Evolutionary conservation across 2,888 invertebrate species (phyloP), one percentile per base, ranked within the genome.

Genomic region (Drosophila borborema): DNA sequence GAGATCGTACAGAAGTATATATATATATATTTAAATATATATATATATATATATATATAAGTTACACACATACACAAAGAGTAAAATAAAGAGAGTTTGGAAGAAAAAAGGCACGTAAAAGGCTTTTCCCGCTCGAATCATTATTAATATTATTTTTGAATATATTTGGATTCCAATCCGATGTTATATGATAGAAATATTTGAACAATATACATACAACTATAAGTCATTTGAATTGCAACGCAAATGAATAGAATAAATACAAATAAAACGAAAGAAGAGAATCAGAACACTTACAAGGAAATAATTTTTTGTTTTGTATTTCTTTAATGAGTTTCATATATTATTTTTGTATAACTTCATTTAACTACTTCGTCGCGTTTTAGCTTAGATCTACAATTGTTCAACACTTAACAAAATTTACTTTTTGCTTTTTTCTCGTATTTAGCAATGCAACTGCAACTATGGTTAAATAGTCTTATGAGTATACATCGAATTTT

Each of bases 131-230:
- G 71, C 65, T 65, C 55, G 28, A 72, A 72, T 45, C 60, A 64
- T 38, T 55, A n/a, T 51, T 18, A 64, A 43, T 20, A 36, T 51
- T 6, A 2, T 20, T 45, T 20, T 55, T 55, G 2, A 16, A 18
- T n/a, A 55, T 41, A 20, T 28, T 41, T 55, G 18, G n/a, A 43
- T 36, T 51, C 43, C 28, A 46, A 77, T 73, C 55, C 56, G 60
- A 43, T 49, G 64, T 58, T 5, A 60, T 74, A 89, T 91, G 90
- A 90, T 90, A 90, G 90, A 90, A 90, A 90, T 88, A 82, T 90
- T 77, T 82, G 86, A 90, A 90, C 86, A 80, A 74, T 72, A 72
- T 66, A 28, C 28, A 38, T 41, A 36, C 16, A 55, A 23, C 46
- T 48, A 20, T 23, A 28, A 28, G 9, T 20, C 16, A 41, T n/a